phyloP scores from a whole-genome alignment of 2,888 invertebrate genomes.

The Nezara viridula region DNA sequence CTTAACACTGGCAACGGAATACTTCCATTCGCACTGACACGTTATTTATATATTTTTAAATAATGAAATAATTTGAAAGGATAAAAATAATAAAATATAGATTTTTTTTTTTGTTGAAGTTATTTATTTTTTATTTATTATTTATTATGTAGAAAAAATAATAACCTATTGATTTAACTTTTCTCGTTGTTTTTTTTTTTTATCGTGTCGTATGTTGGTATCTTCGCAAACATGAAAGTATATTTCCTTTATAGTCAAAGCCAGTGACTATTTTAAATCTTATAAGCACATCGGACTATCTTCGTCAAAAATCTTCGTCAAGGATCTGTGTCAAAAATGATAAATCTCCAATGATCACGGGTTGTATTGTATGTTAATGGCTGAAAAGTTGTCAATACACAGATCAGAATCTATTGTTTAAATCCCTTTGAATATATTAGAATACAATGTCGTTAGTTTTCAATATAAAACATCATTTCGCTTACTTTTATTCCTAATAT shows the following conservation, averaged over 20 bases:
- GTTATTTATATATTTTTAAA: no score
- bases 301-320: no score
- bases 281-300: background rate
- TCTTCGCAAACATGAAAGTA: background rate
- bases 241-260: background rate
- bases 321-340: constrained; percentile 26
- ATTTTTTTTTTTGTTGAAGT: no score
- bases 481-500: background rate
- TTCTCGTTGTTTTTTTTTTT: no score
- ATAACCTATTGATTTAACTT: no score
- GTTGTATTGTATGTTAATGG: constrained; percentile 17
- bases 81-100: no score
- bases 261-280: background rate
- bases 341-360: background rate
- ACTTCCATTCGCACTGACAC: no score
- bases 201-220: no score
- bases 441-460: background rate
- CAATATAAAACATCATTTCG: background rate
- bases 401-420: background rate
- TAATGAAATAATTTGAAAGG: no score
- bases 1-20: no score
- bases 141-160: no score
- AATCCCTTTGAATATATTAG: background rate
- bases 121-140: no score
- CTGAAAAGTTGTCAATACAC: background rate